Evolutionary conservation across 2,113 vertebrate species (phyloP).

Genomic region (Proteles cristata): DNA sequence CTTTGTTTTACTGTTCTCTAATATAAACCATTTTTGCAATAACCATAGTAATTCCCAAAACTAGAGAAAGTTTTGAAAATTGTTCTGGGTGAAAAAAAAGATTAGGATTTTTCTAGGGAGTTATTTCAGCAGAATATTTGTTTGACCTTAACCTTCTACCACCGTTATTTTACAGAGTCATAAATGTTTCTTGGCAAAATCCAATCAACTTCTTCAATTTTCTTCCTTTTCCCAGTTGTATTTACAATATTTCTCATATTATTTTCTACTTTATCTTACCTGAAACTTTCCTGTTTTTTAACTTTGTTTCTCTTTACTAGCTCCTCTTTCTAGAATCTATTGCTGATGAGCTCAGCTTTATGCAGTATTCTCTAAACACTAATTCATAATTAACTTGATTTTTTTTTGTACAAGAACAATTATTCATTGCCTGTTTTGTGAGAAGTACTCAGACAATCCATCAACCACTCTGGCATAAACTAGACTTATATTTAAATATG

Average conservation of each 20-base stretch:
- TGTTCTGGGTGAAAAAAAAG: neutral
- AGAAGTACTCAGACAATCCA: neutral
- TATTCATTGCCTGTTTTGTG: neutral
- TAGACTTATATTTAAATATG: neutral
- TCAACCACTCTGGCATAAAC: neutral
- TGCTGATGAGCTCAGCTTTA: neutral
- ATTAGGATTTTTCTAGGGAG: neutral
- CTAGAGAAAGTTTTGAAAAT: neutral
- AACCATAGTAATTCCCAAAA: neutral
- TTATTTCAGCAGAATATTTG: conserved; percentile 42
- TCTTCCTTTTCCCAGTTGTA: neutral
- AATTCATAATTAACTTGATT: neutral
- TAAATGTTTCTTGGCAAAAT: conserved; percentile 40
- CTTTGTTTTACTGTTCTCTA: neutral
- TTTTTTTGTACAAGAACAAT: neutral
- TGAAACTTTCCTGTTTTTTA: neutral
- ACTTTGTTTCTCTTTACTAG: neutral
- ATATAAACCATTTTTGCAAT: neutral
- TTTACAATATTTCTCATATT: neutral
- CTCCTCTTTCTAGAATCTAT: neutral
- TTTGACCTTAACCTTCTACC: conserved; percentile 12
- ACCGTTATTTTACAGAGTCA: neutral
- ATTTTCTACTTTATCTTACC: neutral
- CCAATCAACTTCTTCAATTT: neutral
- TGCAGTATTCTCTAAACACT: neutral